phyloP scores from a whole-genome alignment of 2,113 vertebrate genomes.

The Copsychus sechellarum region DNA sequence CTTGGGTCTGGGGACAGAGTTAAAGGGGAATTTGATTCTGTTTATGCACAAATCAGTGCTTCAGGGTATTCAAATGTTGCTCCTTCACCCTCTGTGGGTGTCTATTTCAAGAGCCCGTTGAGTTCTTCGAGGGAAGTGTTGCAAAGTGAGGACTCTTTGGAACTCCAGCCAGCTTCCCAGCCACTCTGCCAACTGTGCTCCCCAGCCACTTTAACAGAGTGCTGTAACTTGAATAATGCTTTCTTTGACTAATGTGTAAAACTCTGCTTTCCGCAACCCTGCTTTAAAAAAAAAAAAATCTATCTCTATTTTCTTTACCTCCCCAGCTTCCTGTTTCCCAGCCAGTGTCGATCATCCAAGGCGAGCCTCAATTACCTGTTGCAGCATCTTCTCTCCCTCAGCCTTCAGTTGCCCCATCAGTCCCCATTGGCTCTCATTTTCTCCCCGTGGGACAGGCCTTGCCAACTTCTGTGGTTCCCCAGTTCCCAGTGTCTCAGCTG shows the following conservation, averaged over 20 bases:
- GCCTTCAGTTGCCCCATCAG: constrained; percentile 73
- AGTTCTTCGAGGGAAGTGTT: background rate
- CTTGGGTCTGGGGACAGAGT: constrained; percentile 21
- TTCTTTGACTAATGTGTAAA: constrained; percentile 73
- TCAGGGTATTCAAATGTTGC: background rate
- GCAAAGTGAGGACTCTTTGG: background rate
- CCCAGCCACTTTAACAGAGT: constrained; percentile 29
- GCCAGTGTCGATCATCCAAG: constrained; percentile 77
- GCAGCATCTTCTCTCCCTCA: constrained; percentile 70
- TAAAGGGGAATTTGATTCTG: background rate
- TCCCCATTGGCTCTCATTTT: constrained; percentile 76
- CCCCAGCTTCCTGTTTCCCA: constrained; percentile 83
- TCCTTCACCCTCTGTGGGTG: background rate
- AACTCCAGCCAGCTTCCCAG: constrained; percentile 22
- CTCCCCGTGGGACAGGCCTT: constrained; percentile 75
- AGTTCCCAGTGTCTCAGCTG: constrained; percentile 75
- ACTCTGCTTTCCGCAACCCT: constrained; percentile 75
- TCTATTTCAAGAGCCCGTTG: constrained; percentile 11
- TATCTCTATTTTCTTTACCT: constrained; percentile 82
- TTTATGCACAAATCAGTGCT: background rate
- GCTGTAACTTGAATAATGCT: constrained; percentile 55
- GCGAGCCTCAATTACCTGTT: constrained; percentile 80
- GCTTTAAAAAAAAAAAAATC: constrained; percentile 67
- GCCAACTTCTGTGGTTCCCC: constrained; percentile 69
- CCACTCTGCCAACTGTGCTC: constrained; percentile 52